Percentiles rank a stretch among this genome's conserved stretches.
Evolutionary conservation across 1,140 invertebrate genomes (phyloP).

Genomic region (Aphidius gifuensis): DNA sequence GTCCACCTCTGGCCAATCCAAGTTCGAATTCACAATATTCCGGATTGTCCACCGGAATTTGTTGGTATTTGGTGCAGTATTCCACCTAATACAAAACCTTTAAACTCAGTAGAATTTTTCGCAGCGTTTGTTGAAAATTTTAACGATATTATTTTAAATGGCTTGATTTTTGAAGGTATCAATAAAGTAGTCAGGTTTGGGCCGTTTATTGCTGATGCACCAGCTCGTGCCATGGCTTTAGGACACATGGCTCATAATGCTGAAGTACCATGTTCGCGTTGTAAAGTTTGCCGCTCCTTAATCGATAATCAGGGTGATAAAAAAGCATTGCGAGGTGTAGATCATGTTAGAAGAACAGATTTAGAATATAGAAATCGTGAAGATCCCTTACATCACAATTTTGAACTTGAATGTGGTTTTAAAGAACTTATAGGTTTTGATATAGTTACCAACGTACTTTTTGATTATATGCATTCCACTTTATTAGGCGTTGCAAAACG

Average conservation of each 20-base stretch:
- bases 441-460: slow-evolving; percentile 23
- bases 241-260: slow-evolving; percentile 23
- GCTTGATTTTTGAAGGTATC: slow-evolving; percentile 1
- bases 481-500: slow-evolving; percentile 24
- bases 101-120: slow-evolving; percentile 15
- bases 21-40: slow-evolving; percentile 18
- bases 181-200: background rate
- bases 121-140: slow-evolving; percentile 20
- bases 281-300: slow-evolving; percentile 19
- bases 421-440: too few relatives aligned
- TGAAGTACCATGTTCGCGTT: slow-evolving; percentile 25
- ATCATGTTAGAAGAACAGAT: slow-evolving; percentile 15
- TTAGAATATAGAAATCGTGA: slow-evolving; percentile 20
- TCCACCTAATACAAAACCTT: slow-evolving; percentile 9
- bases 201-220: slow-evolving; percentile 25
- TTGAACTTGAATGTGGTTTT: too few relatives aligned
- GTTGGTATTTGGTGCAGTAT: slow-evolving; percentile 20
- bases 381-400: slow-evolving; percentile 26
- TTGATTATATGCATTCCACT: slow-evolving; percentile 30
- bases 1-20: slow-evolving; percentile 9
- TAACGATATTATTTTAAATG: background rate
- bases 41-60: slow-evolving; percentile 6
- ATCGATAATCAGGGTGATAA: background rate
- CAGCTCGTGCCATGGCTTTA: slow-evolving; percentile 20
- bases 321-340: slow-evolving; percentile 10